Conservation (phyloP, 2,113 vertebrate species). For the Anarrhichthys ocellatus region DNA sequence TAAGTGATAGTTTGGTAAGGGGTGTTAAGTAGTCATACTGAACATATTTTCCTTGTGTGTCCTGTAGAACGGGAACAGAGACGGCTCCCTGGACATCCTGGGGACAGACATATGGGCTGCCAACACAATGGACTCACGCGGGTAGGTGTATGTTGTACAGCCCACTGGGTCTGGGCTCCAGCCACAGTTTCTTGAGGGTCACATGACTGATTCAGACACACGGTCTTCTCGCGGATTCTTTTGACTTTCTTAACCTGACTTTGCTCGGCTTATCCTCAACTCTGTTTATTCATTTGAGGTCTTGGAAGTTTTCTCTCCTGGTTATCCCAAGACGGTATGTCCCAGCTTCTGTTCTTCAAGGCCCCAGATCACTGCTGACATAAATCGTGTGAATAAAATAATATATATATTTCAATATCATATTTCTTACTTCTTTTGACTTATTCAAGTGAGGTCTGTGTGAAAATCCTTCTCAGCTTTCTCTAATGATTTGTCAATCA, state of each 20-base stretch:
- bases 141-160: slow-evolving; percentile 80
- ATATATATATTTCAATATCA: no score
- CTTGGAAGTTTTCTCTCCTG: neutral
- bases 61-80: slow-evolving; percentile 93
- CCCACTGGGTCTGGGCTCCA: slow-evolving; percentile 9
- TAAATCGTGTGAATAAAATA: neutral
- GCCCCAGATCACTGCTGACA: neutral
- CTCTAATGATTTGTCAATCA: slow-evolving; percentile 5
- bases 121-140: slow-evolving; percentile 93
- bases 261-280: neutral
- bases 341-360: neutral
- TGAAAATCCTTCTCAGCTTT: neutral
- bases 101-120: slow-evolving; percentile 99
- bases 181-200: slow-evolving; percentile 14
- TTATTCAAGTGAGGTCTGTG: neutral
- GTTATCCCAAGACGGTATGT: neutral
- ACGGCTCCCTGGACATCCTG: slow-evolving; percentile 91
- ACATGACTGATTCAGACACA: slow-evolving; percentile 16
- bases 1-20: neutral
- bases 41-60: slow-evolving; percentile 15
- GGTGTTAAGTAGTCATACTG: neutral
- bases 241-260: neutral
- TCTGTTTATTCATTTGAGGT: slow-evolving; percentile 4
- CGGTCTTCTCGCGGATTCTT: neutral
- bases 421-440: no score